Evolutionary conservation across 2,797 vertebrate genomes (phyloP).

Genomic region (Sebastes paucispinis): DNA sequence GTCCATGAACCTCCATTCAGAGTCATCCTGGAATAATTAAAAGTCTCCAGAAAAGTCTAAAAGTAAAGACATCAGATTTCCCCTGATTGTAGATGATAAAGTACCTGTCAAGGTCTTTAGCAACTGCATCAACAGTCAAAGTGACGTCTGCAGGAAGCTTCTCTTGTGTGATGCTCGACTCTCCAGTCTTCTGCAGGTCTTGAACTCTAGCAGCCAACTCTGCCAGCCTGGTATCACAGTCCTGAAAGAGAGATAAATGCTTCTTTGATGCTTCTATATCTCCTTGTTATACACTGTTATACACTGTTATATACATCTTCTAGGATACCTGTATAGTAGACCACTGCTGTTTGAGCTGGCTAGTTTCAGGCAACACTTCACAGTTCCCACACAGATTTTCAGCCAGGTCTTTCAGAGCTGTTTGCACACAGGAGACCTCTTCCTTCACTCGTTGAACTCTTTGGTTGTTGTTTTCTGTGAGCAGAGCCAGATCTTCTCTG

Average conservation of each 20-base stretch:
- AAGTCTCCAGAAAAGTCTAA: background rate
- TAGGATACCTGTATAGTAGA: slow-evolving; percentile 46
- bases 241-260: slow-evolving; percentile 31
- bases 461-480: background rate
- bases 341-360: slow-evolving; percentile 56
- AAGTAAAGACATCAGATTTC: too few species aligned
- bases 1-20: background rate
- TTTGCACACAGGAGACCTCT: slow-evolving; percentile 27
- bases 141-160: slow-evolving; percentile 7
- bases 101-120: slow-evolving; percentile 59
- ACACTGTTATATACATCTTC: background rate
- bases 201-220: slow-evolving; percentile 25
- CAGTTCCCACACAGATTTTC: background rate
- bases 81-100: too few species aligned
- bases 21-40: background rate
- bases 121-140: slow-evolving; percentile 3
- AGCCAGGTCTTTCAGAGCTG: slow-evolving; percentile 12
- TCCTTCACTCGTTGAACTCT: slow-evolving; percentile 13
- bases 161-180: slow-evolving; percentile 1
- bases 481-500: slow-evolving; percentile 1
- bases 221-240: slow-evolving; percentile 29
- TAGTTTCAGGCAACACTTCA: slow-evolving; percentile 17
- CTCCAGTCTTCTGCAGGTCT: slow-evolving; percentile 20
- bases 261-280: background rate
- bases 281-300: background rate